phyloP scores from a whole-genome alignment of 2,113 vertebrate species.

The Notechis scutatus region DNA sequence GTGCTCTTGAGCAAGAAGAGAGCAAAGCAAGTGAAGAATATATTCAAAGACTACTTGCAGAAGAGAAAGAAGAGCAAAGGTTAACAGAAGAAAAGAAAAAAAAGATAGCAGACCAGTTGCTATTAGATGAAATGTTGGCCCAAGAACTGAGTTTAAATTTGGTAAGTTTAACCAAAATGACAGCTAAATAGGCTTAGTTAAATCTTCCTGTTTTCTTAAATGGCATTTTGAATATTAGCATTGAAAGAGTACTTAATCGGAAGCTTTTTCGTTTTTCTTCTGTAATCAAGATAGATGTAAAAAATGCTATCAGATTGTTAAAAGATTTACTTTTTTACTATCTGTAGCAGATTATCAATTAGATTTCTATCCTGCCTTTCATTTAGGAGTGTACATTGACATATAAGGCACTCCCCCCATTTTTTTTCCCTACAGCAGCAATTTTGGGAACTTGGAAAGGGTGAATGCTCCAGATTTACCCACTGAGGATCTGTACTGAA shows the following conservation, averaged over 20 bases:
- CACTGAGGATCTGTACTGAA: not conserved
- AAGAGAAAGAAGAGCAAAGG: slow-evolving; percentile 75
- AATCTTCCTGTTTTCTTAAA: not conserved
- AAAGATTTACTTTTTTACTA: not conserved
- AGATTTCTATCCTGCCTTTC: not conserved
- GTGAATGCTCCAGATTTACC: not conserved
- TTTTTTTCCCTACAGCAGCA: not conserved
- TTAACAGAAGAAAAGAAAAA: slow-evolving; percentile 67
- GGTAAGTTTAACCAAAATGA: slow-evolving; percentile 65
- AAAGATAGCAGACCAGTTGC: slow-evolving; percentile 73
- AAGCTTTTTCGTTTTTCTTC: not conserved
- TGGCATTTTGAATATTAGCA: not conserved
- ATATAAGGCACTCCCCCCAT: not conserved
- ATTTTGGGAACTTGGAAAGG: not conserved
- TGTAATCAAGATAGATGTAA: not conserved
- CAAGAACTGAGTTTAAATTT: slow-evolving; percentile 76
- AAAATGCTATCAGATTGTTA: not conserved
- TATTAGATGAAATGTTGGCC: slow-evolving; percentile 83
- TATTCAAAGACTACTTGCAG: slow-evolving; percentile 80
- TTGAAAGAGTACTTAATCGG: not conserved
- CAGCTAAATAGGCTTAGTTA: not conserved
- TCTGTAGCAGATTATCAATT: not conserved
- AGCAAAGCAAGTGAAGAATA: slow-evolving; percentile 83
- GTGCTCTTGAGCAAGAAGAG: slow-evolving; percentile 80
- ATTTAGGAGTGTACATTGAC: not conserved